These are phyloP conservation scores for Malacoraja senta DNA, from an alignment of 2,797 vertebrate genomes.

Conservation along the genomic window DNA sequence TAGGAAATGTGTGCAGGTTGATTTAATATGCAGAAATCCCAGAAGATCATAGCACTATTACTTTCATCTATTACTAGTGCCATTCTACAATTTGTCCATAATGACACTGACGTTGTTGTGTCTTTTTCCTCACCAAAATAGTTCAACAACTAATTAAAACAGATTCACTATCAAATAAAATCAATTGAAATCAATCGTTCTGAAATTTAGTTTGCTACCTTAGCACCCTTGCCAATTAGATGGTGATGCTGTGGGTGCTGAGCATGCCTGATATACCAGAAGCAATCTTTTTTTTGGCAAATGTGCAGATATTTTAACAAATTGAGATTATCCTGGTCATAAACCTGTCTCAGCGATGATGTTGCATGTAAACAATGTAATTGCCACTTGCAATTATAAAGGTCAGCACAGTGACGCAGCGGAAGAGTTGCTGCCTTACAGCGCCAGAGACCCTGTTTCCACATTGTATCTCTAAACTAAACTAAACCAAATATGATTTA, in stretches of 20 bases:
- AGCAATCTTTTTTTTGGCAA: background rate
- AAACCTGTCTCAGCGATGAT: background rate
- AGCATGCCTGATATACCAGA: background rate
- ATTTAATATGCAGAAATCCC: background rate
- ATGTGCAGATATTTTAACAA: background rate
- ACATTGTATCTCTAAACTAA: too few species aligned
- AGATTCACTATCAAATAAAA: background rate
- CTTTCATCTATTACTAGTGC: background rate
- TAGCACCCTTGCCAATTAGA: background rate
- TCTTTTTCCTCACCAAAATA: background rate
- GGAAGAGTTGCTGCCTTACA: too few species aligned
- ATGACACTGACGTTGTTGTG: background rate
- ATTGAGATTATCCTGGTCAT: background rate
- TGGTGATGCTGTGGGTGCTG: background rate
- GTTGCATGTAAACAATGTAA: background rate
- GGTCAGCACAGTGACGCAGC: too few species aligned
- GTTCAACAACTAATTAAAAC: background rate
- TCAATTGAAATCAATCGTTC: background rate
- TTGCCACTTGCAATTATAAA: background rate
- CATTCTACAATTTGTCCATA: background rate
- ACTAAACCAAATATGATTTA: background rate
- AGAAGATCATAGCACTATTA: background rate
- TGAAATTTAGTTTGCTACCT: background rate
- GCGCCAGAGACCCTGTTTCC: too few species aligned
- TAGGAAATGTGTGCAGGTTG: background rate